Base-by-base conservation (phyloP, 2,888 invertebrate genomes). In the Epirrita christyi region DNA sequence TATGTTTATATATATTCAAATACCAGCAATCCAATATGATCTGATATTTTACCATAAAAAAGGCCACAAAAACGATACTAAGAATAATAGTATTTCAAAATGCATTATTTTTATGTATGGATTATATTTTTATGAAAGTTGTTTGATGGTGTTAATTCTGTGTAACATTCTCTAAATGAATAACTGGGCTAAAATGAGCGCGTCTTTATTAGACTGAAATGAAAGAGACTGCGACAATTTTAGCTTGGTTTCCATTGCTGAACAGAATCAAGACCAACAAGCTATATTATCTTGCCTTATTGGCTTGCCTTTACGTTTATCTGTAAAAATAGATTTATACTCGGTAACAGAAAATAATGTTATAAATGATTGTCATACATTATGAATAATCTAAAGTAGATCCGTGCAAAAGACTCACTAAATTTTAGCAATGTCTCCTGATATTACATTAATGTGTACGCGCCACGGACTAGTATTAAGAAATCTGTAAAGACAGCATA, bases 241-340 rank as follows among this genome's bases (percentile, higher is more conserved):
- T 2, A 21, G 2, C 21, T 2, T 4, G 4, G 21, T 21, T 21
- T 21, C 2, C 21, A 21, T 21, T 21, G 21, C 21, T 21, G 21
- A 3, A 21, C 21, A 21, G 4, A 3, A 21, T 21, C 2, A 21
- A 10, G 2, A 7, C 6, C 10, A 32, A 32, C 8, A 32, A 32
- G 32, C 32, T 32, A 6, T 32, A 9, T n/a, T 50, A 41, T 76
- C 77, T 78, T 79, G 80, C 80, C 80, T 63, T 55, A 53, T 53
- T 41, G 76, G 76, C 76, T 78, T 78, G 78, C 79, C 78, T 67
- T 41, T 8, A 27, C 13, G 8, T 32, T 32, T 32, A 32, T 32
- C 32, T 32, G 32, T 32, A 6, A 7, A 29, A 32, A 32, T 32
- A 32, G 32, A 9, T 32, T 6, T 32, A 9, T 32, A 9, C 0